These are phyloP conservation scores for Alcis repandata DNA, from an alignment of 2,888 invertebrate genomes.

Conservation along the genomic window DNA sequence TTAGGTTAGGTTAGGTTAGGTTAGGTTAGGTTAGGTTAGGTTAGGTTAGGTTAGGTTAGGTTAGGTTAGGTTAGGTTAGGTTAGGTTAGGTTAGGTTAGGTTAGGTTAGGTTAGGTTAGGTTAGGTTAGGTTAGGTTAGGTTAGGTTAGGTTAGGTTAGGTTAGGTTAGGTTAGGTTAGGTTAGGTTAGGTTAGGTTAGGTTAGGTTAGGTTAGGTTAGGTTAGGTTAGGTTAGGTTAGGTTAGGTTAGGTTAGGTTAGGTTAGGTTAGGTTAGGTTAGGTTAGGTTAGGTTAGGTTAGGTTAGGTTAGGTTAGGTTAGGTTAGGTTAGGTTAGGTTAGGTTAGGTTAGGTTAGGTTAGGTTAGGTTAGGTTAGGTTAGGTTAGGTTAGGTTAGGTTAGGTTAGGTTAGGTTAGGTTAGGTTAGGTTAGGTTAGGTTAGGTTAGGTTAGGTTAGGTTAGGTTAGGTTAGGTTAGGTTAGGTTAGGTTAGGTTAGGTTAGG, in stretches of 20 bases:
- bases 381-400: constrained; percentile 30
- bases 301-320: constrained; percentile 12
- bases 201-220: constrained; percentile 12
- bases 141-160: constrained; percentile 9
- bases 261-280: constrained; percentile 8
- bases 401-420: constrained; percentile 27
- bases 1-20: constrained; percentile 6
- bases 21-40: constrained; percentile 6
- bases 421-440: constrained; percentile 26
- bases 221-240: constrained; percentile 11
- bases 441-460: constrained; percentile 26
- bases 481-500: constrained; percentile 25
- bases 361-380: constrained; percentile 30
- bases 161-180: constrained; percentile 11
- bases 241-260: constrained; percentile 12
- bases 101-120: constrained; percentile 11
- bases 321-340: constrained; percentile 34
- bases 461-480: constrained; percentile 27
- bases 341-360: constrained; percentile 35
- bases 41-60: constrained; percentile 6
- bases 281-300: constrained; percentile 11
- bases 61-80: constrained; percentile 6
- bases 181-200: constrained; percentile 8
- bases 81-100: constrained; percentile 11
- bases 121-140: constrained; percentile 12